phyloP scores from a whole-genome alignment of 2,797 vertebrate species.

The Dendrocincla fuliginosa region DNA sequence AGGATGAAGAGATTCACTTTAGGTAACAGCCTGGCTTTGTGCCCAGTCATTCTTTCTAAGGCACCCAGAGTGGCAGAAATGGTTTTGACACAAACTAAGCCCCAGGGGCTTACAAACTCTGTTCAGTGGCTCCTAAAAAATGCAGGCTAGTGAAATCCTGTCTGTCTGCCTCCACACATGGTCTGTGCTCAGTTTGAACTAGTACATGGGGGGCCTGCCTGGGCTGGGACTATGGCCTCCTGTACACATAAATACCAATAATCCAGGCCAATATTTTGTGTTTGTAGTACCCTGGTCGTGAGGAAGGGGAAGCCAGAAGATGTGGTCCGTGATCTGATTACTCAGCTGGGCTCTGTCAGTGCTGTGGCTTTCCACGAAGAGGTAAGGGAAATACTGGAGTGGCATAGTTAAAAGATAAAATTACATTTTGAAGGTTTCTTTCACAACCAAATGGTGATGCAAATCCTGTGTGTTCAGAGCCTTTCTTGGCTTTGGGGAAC shows the following conservation, averaged over 20 bases:
- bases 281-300: slow-evolving; percentile 81
- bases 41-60: background rate
- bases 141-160: background rate
- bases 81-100: background rate
- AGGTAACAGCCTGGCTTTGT: slow-evolving; percentile 17
- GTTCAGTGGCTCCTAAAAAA: background rate
- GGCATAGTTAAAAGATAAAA: background rate
- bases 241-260: background rate
- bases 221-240: background rate
- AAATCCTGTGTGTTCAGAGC: background rate
- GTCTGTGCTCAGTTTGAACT: background rate
- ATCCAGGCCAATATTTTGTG: background rate
- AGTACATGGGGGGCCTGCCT: background rate
- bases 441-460: background rate
- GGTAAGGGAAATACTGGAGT: slow-evolving; percentile 61
- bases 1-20: background rate
- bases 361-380: slow-evolving; percentile 84
- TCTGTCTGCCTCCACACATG: background rate
- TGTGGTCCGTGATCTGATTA: slow-evolving; percentile 79
- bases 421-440: background rate
- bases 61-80: background rate
- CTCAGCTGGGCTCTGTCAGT: slow-evolving; percentile 79
- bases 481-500: background rate
- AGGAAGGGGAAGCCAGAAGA: slow-evolving; percentile 84
- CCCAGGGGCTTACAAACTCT: background rate